A percentile compares a stretch with the other conserved stretches of the same genome.
Conservation (phyloP, 2,888 invertebrate species). For the Dromius quadrimaculatus region DNA sequence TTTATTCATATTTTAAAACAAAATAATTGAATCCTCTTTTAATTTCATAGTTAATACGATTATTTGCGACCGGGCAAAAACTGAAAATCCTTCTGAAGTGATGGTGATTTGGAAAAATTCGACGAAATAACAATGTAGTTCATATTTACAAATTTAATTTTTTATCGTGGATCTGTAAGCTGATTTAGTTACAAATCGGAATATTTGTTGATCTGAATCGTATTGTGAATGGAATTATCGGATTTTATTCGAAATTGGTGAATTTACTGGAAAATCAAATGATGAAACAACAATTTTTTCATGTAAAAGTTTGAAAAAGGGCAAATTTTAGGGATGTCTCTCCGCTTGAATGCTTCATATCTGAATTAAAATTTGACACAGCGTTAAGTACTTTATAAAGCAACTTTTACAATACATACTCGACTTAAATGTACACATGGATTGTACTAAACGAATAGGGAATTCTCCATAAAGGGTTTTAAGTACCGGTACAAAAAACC, state of each 20-base stretch:
- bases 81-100: background rate
- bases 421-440: slow-evolving; percentile 6
- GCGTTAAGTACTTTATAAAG: no score
- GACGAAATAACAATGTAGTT: background rate
- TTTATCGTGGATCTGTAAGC: background rate
- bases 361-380: no score
- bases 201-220: no score
- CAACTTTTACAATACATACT: background rate
- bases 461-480: background rate
- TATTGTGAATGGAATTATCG: no score
- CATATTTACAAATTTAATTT: background rate
- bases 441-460: background rate
- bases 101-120: background rate
- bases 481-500: slow-evolving; percentile 5
- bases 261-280: no score
- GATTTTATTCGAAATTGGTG: no score
- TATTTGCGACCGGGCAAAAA: background rate
- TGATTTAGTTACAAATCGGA: background rate
- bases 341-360: no score
- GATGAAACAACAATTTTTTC: no score
- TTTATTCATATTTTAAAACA: no score
- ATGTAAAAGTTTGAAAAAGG: no score
- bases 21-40: slow-evolving; percentile 25
- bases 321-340: no score
- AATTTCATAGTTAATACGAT: slow-evolving; percentile 22